These are phyloP conservation scores for Nansenia antarctica DNA, from an alignment of 2,113 vertebrate species.

Conservation along the genomic window DNA sequence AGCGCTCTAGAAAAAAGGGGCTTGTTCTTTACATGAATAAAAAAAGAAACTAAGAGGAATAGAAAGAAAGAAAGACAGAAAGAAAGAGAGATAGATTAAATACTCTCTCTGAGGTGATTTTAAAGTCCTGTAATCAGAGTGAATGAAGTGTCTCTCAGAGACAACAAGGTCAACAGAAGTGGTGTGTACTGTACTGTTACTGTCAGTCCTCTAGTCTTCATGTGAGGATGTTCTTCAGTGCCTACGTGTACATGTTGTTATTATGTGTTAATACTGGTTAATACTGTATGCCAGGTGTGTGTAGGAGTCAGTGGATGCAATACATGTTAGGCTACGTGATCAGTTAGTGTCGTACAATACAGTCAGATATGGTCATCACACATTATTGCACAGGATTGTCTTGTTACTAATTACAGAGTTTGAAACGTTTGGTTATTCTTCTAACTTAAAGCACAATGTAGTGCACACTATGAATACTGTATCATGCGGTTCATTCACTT, in stretches of 20 bases:
- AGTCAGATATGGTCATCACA: too few species aligned
- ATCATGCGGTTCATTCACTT: background rate
- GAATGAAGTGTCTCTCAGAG: background rate
- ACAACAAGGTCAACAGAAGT: background rate
- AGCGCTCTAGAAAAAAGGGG: slow-evolving; percentile 54
- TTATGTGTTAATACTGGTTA: background rate
- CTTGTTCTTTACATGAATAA: slow-evolving; percentile 62
- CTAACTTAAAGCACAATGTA: background rate
- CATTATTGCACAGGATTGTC: too few species aligned
- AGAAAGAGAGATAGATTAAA: slow-evolving; percentile 25
- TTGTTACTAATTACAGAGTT: too few species aligned
- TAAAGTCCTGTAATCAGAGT: slow-evolving; percentile 42
- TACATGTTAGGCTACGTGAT: too few species aligned
- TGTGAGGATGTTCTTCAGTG: too few species aligned
- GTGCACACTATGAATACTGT: background rate
- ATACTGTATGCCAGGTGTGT: too few species aligned
- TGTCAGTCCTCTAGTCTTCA: background rate
- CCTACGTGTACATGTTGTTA: background rate
- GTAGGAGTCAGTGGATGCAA: too few species aligned
- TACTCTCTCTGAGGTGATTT: slow-evolving; percentile 33
- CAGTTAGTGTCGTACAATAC: too few species aligned
- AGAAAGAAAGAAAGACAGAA: slow-evolving; percentile 43
- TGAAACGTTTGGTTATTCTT: too few species aligned
- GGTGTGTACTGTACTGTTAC: too few species aligned
- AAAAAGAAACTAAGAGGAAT: slow-evolving; percentile 50